Evolutionary conservation across 92 coral and sea anemone species (phyloP), one percentile per base, ranked within the genome.

Genomic region (Pocillopora meandrina): DNA sequence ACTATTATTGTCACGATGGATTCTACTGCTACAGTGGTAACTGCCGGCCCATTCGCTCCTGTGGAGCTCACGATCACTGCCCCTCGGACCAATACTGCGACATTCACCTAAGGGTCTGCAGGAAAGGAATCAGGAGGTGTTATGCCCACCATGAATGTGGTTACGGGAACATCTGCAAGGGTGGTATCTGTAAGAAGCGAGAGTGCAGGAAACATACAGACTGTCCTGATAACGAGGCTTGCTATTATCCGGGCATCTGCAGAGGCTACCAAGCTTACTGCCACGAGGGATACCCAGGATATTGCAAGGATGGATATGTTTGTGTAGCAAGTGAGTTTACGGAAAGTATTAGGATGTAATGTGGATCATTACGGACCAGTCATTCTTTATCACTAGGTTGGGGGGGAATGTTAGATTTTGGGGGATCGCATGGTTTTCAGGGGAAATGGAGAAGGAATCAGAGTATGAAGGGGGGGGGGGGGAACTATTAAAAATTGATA

Each of bases 191-290:
- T 72, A 21, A 42, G 59, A 72, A 42, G 60, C 33, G 76, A 0
- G 76, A 72, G 76, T 72, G 76, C 12, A 17, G 13, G 11, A 17
- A 15, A 19, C 76, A 72, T 23, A 72, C 17, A 13, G 76, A 72
- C 23, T 72, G 76, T 21, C 76, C 76, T 6, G 76, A 23, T 16
- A 16, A 47, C 76, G 10, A 72, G 16, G 56, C 76, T 15, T 72
- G 76, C 76, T 2, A 42, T 14, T 72, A 19, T 63, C 68, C 58
- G 21, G 76, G 76, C n/a, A 72, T 72, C 76, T 72, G 59, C 59
- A 17, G 5, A 33, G 26, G 36, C 21, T 72, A 47, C 76, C 10
- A 42, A n/a, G 2, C 26, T 15, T 72, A 72, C 76, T 72, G 76
- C 26, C 10, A 69, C 52, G 47, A 69, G 47, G 33, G 76, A 47